Percentiles rank a stretch among this genome's conserved stretches.
Conservation (phyloP, 1,140 invertebrate species). For the Drosophila seguyi region DNA sequence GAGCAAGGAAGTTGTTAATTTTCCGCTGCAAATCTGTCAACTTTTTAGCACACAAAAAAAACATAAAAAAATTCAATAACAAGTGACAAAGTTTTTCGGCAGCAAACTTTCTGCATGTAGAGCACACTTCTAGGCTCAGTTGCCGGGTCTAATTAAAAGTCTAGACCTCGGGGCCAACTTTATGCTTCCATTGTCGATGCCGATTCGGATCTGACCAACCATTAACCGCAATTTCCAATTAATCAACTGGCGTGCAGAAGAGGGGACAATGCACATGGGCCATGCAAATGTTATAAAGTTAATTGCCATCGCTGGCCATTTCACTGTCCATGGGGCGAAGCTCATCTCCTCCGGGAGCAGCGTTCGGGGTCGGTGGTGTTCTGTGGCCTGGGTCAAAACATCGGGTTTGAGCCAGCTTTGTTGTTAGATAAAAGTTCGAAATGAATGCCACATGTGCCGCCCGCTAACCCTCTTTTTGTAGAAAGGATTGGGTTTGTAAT, state of each 20-base stretch:
- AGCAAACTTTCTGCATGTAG: conserved; percentile 62
- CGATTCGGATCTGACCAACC: conserved; percentile 54
- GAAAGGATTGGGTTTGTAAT: background rate
- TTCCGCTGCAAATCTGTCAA: conserved; percentile 82
- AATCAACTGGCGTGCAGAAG: conserved; percentile 66
- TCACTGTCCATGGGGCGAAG: conserved; percentile 9
- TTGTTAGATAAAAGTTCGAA: conserved; percentile 52
- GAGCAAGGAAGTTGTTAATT: conserved; percentile 75
- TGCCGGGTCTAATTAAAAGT: conserved; percentile 74
- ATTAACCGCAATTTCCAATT: conserved; percentile 82
- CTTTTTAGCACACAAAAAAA: conserved; percentile 33
- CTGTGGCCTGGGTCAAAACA: conserved; percentile 22
- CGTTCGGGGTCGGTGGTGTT: background rate
- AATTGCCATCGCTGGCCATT: conserved; percentile 70
- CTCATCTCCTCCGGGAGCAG: conserved; percentile 3
- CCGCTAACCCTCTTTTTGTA: background rate
- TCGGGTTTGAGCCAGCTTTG: conserved; percentile 36
- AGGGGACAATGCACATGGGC: conserved; percentile 55
- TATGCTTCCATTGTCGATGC: conserved; percentile 30
- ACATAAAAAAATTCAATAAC: conserved; percentile 63
- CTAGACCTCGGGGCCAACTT: conserved; percentile 60
- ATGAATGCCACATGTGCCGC: conserved; percentile 39
- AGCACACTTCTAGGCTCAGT: conserved; percentile 49
- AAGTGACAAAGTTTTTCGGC: conserved; percentile 56
- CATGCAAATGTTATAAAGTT: conserved; percentile 80